Evolutionary conservation across 2,888 invertebrate species (phyloP).

Genomic region (Hetaerina titia): DNA sequence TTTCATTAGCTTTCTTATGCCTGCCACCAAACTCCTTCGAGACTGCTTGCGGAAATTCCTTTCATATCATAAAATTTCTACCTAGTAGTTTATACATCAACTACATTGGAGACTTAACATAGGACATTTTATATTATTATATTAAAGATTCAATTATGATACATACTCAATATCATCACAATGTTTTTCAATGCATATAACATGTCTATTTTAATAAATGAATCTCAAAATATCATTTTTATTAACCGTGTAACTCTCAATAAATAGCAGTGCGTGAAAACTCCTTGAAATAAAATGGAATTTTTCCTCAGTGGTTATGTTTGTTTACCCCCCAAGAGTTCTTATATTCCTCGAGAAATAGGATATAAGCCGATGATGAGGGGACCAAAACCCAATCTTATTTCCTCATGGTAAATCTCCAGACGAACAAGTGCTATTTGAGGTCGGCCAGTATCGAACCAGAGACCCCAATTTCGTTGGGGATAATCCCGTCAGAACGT

Average conservation of each 20-base stretch:
- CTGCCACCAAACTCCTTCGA: no score
- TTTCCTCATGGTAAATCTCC: background rate
- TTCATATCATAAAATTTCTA: no score
- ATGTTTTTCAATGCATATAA: no score
- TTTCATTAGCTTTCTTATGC: no score
- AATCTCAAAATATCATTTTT: background rate
- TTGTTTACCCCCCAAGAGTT: background rate
- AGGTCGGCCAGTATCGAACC: background rate
- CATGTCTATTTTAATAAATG: no score
- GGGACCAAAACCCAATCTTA: background rate
- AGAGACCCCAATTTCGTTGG: background rate
- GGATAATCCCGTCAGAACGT: background rate
- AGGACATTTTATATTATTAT: no score
- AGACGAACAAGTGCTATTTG: background rate
- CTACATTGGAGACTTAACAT: no score
- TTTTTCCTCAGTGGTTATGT: background rate
- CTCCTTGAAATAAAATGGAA: background rate
- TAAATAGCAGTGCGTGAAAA: background rate
- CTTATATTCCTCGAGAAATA: background rate
- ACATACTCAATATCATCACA: no score
- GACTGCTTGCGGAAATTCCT: no score
- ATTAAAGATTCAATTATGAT: no score
- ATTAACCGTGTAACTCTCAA: background rate
- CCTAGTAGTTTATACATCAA: no score
- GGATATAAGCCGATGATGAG: conserved; percentile 1